Conservation (phyloP, 2,113 vertebrate species). For the Bufo gargarizans region DNA sequence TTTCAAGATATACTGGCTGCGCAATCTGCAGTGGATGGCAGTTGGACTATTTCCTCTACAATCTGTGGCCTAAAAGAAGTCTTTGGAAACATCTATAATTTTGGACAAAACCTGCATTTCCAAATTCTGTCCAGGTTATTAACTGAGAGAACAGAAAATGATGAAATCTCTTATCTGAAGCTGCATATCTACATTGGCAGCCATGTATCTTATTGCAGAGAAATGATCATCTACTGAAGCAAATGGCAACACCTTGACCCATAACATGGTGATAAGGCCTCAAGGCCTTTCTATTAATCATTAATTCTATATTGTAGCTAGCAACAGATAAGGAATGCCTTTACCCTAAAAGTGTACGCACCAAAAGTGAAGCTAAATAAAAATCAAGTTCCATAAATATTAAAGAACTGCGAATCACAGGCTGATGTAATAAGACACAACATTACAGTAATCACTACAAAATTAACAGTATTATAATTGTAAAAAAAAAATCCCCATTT, state of each 20-base stretch:
- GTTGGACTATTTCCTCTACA: too few relatives aligned
- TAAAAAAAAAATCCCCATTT: too few relatives aligned
- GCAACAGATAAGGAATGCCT: background rate
- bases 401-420: background rate
- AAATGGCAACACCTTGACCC: conserved; percentile 7
- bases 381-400: background rate
- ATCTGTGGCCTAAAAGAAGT: too few relatives aligned
- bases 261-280: background rate
- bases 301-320: conserved; percentile 36
- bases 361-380: background rate
- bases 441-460: background rate
- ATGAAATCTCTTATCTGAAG: background rate
- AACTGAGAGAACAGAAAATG: background rate
- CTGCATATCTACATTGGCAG: background rate
- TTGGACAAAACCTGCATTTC: too few relatives aligned
- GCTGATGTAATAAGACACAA: background rate
- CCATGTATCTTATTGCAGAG: background rate
- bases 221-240: background rate
- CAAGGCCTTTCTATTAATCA: conserved; percentile 19
- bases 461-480: background rate
- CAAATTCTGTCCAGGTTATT: too few relatives aligned
- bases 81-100: too few relatives aligned
- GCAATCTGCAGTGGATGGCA: too few relatives aligned
- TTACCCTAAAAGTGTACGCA: background rate
- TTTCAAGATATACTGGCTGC: too few relatives aligned